A percentile compares a stretch with the other conserved stretches of the same genome.
Evolutionary conservation across 2,113 vertebrate species (phyloP).

Genomic region (Athene cunicularia): DNA sequence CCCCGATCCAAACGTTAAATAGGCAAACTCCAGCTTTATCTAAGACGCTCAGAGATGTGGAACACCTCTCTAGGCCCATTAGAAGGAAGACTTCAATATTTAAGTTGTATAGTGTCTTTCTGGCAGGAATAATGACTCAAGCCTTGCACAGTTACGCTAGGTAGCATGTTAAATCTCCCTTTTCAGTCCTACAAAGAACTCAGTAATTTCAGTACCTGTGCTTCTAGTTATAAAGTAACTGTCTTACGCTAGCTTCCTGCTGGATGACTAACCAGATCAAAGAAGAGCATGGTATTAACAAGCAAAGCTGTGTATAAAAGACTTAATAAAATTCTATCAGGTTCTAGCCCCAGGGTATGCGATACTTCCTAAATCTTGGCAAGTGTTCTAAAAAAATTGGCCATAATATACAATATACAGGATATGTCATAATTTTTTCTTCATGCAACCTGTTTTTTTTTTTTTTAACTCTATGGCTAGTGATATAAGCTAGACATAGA

Average conservation of each 20-base stretch:
- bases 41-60: background rate
- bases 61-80: background rate
- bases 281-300: background rate
- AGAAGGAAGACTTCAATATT: background rate
- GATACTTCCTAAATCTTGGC: background rate
- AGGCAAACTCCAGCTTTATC: background rate
- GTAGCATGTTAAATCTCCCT: background rate
- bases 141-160: background rate
- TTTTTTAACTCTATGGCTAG: background rate
- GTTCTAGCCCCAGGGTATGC: background rate
- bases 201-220: background rate
- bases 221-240: background rate
- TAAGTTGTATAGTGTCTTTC: background rate
- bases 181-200: background rate
- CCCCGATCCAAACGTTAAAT: background rate
- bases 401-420: background rate
- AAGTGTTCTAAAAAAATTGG: background rate
- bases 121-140: background rate
- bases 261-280: background rate
- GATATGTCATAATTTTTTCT: background rate
- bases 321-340: background rate
- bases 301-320: background rate
- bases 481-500: background rate
- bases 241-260: background rate
- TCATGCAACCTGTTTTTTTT: background rate